Evolutionary conservation across 2,888 invertebrate species (phyloP).

Genomic region (Oasisia sp.): DNA sequence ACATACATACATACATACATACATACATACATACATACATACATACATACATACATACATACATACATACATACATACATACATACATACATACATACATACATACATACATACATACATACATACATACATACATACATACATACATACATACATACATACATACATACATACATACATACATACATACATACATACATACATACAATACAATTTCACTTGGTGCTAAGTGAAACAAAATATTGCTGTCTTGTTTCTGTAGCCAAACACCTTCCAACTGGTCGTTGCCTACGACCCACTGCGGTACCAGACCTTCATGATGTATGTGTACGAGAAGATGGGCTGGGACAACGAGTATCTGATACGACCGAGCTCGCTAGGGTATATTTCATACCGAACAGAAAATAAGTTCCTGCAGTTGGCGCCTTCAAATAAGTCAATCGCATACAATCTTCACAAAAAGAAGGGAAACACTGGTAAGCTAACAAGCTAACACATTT

Average conservation of each 20-base stretch:
- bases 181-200: too few species aligned
- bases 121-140: too few species aligned
- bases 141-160: too few species aligned
- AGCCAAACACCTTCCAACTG: constrained; percentile 32
- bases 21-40: too few species aligned
- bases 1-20: too few species aligned
- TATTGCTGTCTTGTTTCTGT: not conserved
- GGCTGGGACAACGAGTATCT: constrained; percentile 24
- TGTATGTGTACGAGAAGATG: constrained; percentile 20
- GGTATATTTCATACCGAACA: not conserved
- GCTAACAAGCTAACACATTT: not conserved
- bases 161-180: too few species aligned
- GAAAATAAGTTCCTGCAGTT: not conserved
- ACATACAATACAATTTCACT: too few species aligned
- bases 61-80: too few species aligned
- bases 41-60: too few species aligned
- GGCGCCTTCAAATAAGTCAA: not conserved
- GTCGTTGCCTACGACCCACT: constrained; percentile 27
- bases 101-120: too few species aligned
- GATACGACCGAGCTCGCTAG: not conserved
- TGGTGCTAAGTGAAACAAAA: too few species aligned
- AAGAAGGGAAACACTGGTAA: not conserved
- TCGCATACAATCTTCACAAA: not conserved
- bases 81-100: too few species aligned
- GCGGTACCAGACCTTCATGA: constrained; percentile 23